Conservation (phyloP, 2,113 vertebrate species). For the Bombycilla garrulus region DNA sequence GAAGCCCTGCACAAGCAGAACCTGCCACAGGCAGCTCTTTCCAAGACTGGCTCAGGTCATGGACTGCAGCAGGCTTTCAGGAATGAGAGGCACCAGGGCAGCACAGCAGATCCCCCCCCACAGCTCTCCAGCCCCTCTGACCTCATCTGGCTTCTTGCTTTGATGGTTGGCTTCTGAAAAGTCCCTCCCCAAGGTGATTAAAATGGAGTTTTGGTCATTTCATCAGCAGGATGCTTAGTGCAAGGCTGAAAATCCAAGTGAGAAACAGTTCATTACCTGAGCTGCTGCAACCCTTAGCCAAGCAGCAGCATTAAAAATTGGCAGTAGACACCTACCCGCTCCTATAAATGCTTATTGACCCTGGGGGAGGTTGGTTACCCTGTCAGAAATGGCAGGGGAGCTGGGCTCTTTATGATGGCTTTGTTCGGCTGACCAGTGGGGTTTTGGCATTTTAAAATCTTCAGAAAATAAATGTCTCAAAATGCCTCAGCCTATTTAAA, state of each 20-base stretch:
- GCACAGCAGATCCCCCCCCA: background rate
- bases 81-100: background rate
- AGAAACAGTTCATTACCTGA: accelerated
- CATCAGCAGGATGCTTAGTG: background rate
- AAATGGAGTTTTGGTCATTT: background rate
- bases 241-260: background rate
- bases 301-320: background rate
- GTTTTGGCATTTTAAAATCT: background rate
- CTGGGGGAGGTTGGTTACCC: background rate
- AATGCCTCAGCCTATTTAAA: slow-evolving; percentile 50
- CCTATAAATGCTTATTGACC: background rate
- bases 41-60: accelerated
- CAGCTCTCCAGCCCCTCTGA: background rate
- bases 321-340: background rate
- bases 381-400: background rate
- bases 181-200: background rate
- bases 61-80: background rate
- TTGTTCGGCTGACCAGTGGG: background rate
- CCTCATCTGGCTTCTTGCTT: background rate
- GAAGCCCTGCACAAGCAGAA: background rate
- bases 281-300: background rate
- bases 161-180: background rate
- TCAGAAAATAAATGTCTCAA: background rate
- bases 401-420: background rate
- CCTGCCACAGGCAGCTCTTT: background rate